Conservation (phyloP, 1,140 invertebrate species). For the Ostrea edulis region DNA sequence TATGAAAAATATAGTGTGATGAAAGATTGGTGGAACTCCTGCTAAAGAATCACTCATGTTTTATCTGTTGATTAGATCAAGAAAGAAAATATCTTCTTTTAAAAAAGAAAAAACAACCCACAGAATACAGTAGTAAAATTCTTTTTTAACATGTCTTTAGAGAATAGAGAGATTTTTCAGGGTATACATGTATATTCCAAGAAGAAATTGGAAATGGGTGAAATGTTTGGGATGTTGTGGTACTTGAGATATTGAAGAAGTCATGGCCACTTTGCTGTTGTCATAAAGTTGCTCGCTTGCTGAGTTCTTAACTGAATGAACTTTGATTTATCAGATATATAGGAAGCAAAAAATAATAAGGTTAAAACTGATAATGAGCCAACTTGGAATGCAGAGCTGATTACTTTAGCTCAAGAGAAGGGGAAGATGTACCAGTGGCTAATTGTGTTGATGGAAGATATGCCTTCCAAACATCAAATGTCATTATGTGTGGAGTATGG, state of each 20-base stretch:
- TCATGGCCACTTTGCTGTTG: neutral
- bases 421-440: neutral
- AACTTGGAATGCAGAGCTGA: neutral
- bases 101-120: too few species aligned
- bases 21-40: neutral
- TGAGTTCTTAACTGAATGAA: neutral
- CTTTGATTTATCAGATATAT: slow-evolving; percentile 15
- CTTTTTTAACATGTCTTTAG: too few species aligned
- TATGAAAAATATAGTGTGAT: neutral
- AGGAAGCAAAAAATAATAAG: slow-evolving; percentile 6
- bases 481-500: neutral
- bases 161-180: too few species aligned
- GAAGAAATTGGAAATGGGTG: too few species aligned
- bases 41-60: too few species aligned
- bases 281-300: neutral
- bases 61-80: too few species aligned
- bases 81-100: too few species aligned
- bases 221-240: too few species aligned
- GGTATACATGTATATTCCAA: too few species aligned
- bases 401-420: neutral
- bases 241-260: neutral
- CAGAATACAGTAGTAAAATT: too few species aligned
- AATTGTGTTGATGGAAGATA: slow-evolving; percentile 5
- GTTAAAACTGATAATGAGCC: slow-evolving; percentile 35
- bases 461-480: slow-evolving; percentile 1